Conservation (phyloP, 2,113 vertebrate species). For the Platysternon megacephalum region DNA sequence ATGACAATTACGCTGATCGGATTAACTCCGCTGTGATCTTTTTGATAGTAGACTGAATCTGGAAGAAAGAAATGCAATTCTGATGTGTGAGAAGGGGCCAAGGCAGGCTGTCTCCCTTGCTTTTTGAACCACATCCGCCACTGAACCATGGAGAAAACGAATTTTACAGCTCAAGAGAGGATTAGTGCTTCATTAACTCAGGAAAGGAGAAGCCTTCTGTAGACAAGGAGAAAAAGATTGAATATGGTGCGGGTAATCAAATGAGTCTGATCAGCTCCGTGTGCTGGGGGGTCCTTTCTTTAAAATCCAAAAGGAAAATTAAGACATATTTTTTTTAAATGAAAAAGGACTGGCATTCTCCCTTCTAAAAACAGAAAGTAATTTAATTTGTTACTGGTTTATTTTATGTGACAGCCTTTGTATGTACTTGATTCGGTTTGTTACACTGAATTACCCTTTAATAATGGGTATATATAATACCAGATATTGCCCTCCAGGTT, state of each 20-base stretch:
- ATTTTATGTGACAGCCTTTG: slow-evolving; percentile 81
- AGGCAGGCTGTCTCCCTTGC: background rate
- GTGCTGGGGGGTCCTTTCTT: background rate
- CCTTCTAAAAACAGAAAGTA: slow-evolving; percentile 72
- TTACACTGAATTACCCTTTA: slow-evolving; percentile 81
- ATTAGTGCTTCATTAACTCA: slow-evolving; percentile 41
- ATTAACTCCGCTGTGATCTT: background rate
- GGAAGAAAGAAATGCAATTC: background rate
- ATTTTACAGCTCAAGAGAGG: slow-evolving; percentile 21
- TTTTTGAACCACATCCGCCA: slow-evolving; percentile 33
- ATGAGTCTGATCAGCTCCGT: fast-evolving
- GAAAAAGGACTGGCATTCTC: slow-evolving; percentile 70
- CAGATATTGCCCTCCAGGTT: slow-evolving; percentile 63
- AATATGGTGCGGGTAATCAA: fast-evolving
- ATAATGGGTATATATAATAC: slow-evolving; percentile 63
- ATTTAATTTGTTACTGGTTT: slow-evolving; percentile 81
- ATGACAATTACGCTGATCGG: background rate
- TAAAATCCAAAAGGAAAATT: slow-evolving; percentile 43
- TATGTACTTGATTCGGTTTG: slow-evolving; percentile 76
- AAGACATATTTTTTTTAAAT: slow-evolving; percentile 69
- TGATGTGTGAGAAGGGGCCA: background rate
- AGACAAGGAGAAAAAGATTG: background rate
- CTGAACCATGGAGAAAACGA: background rate
- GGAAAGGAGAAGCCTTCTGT: background rate
- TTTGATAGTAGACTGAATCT: background rate